Conservation (phyloP, 2,888 invertebrate genomes). For the Myathropa florea region DNA sequence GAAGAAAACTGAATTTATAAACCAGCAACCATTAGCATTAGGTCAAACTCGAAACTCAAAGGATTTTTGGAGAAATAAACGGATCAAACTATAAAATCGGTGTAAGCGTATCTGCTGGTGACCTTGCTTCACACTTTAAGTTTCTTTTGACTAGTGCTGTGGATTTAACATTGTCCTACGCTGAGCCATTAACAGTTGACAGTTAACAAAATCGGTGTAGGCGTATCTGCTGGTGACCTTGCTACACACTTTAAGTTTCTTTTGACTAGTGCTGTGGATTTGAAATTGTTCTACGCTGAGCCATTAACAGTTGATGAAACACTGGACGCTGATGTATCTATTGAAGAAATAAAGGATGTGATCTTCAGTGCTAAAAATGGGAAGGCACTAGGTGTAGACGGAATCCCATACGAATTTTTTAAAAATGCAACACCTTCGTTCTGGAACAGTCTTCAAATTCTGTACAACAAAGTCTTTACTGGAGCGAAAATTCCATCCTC, state of each 20-base stretch:
- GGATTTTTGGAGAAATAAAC: neutral
- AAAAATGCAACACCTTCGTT: slow-evolving; percentile 1
- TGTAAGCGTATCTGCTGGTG: no score
- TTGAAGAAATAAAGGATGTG: neutral
- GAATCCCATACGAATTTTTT: slow-evolving; percentile 7
- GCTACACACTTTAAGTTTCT: no score
- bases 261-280: neutral
- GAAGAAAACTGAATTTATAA: neutral
- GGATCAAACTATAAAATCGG: neutral
- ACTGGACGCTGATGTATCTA: neutral
- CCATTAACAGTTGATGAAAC: neutral
- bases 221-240: no score
- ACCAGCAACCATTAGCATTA: neutral
- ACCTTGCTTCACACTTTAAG: no score
- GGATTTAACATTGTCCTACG: no score
- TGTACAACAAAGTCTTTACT: neutral
- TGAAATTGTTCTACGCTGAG: neutral
- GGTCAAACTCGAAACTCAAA: neutral
- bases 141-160: no score
- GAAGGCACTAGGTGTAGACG: neutral
- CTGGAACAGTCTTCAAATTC: neutral
- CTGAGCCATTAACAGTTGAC: no score
- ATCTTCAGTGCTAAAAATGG: neutral
- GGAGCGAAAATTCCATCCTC: neutral
- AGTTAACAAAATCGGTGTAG: no score